Percentiles rank a stretch among this genome's conserved stretches.
Evolutionary conservation across 2,888 invertebrate species (phyloP).

Genomic region (Callyntrura guangdongensis): DNA sequence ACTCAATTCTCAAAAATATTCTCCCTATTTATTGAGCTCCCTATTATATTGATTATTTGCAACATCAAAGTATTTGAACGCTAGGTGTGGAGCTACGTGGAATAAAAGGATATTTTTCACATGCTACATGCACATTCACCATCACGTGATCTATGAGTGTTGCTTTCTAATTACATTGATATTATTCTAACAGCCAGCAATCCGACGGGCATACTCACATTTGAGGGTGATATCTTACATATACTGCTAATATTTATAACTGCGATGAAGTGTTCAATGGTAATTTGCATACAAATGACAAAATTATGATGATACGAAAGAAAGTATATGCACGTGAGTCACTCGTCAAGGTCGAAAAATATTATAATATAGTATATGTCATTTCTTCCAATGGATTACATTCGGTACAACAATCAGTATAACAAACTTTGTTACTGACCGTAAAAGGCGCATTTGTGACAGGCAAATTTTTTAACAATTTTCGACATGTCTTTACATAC

Average conservation of each 20-base stretch:
- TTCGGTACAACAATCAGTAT: neutral
- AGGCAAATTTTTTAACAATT: too few species aligned
- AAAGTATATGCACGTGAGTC: slow-evolving; percentile 5
- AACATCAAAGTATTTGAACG: too few species aligned
- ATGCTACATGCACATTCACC: too few species aligned
- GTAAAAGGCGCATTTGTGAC: too few species aligned
- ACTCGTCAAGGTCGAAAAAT: slow-evolving; percentile 12
- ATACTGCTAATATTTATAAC: neutral
- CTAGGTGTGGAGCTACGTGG: too few species aligned
- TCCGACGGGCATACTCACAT: neutral
- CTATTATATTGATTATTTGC: too few species aligned
- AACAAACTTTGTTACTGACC: neutral
- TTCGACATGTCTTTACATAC: neutral
- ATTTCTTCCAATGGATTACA: too few species aligned
- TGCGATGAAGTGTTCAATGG: neutral
- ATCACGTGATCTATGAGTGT: too few species aligned
- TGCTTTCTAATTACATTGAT: too few species aligned
- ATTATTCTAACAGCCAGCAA: neutral
- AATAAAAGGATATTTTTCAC: too few species aligned
- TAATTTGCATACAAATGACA: slow-evolving; percentile 43
- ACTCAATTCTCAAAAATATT: too few species aligned
- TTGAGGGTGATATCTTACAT: neutral
- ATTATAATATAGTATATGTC: neutral
- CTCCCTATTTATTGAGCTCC: too few species aligned
- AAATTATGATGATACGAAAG: slow-evolving; percentile 33